phyloP scores from a whole-genome alignment of 2,797 vertebrate genomes.

The Melanogrammus aeglefinus region DNA sequence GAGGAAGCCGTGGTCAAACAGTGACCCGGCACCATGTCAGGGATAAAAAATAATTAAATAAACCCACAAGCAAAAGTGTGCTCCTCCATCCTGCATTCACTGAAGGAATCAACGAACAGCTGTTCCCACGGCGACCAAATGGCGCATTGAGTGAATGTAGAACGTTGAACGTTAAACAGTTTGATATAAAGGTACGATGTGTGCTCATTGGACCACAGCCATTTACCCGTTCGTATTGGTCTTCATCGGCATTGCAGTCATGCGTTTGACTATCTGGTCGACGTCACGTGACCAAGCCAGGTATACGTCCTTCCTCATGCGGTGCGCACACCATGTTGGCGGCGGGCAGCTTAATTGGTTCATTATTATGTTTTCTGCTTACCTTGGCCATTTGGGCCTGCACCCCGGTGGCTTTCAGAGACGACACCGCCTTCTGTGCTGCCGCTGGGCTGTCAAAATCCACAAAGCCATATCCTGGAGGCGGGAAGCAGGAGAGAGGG shows the following conservation, averaged over 20 bases:
- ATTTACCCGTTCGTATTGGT: no score
- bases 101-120: background rate
- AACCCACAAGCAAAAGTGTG: background rate
- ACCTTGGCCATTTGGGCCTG: constrained; percentile 98
- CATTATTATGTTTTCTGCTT: constrained; percentile 47
- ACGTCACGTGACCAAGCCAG: background rate
- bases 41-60: background rate
- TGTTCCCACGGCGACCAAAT: background rate
- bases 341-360: constrained; percentile 8
- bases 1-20: background rate
- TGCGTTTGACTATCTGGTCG: no score
- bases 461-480: constrained; percentile 94
- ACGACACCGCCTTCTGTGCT: constrained; percentile 95
- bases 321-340: background rate
- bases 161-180: no score
- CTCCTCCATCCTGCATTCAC: background rate
- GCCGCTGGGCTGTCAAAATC: constrained; percentile 97
- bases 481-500: constrained; percentile 23
- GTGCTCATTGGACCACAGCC: no score
- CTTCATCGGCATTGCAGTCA: no score
- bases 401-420: constrained; percentile 94
- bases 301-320: background rate
- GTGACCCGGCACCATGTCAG: constrained; percentile 1
- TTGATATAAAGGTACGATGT: no score
- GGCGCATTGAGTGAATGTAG: no score